Evolutionary conservation across 2,888 invertebrate genomes (phyloP).

Genomic region (Notodonta dromedarius): DNA sequence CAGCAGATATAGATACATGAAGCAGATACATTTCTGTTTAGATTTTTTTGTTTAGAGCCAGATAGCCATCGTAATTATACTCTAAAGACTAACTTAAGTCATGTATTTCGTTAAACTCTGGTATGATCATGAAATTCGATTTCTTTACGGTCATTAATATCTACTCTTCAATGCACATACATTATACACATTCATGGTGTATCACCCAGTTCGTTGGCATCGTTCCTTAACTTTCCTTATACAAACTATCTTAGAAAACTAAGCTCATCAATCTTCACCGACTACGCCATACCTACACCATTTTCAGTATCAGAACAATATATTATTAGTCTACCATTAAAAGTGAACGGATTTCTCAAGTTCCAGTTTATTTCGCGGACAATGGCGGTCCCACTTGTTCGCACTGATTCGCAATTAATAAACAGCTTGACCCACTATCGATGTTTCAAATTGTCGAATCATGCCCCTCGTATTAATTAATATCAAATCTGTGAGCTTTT

Average conservation of each 20-base stretch:
- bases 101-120: background rate
- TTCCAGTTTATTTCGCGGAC: conserved; percentile 72
- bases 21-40: background rate
- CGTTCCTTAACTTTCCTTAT: conserved; percentile 25
- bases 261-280: background rate
- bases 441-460: conserved; percentile 67
- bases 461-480: conserved; percentile 70
- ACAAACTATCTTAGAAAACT: background rate
- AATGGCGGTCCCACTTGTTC: conserved; percentile 73
- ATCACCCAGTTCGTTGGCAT: background rate
- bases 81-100: background rate
- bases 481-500: conserved; percentile 62
- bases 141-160: background rate
- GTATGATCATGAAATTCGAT: background rate
- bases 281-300: conserved; percentile 2
- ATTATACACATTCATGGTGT: background rate
- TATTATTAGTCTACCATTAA: conserved; percentile 54
- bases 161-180: background rate
- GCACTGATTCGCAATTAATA: conserved; percentile 79
- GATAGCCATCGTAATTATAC: conserved; percentile 1
- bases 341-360: conserved; percentile 78
- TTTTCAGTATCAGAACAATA: conserved; percentile 27
- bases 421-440: conserved; percentile 73
- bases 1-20: conserved; percentile 10
- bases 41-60: background rate